Evolutionary conservation across 2,888 invertebrate species (phyloP).

Genomic region (Lymantria monacha): DNA sequence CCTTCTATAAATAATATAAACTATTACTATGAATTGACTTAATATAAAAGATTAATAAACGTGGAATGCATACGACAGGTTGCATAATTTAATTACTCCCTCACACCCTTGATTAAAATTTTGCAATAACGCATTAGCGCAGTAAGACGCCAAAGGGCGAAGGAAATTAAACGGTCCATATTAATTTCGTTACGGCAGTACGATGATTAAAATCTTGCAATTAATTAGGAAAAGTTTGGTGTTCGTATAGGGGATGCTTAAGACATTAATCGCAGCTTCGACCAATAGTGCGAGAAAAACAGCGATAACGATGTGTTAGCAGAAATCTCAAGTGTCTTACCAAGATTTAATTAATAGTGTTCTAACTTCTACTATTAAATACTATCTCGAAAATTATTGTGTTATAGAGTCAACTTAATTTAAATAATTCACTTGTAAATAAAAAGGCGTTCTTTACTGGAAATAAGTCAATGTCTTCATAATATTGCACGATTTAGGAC

Average conservation of each 20-base stretch:
- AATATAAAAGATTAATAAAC: slow-evolving; percentile 70
- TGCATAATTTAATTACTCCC: slow-evolving; percentile 79
- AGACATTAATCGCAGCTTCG: slow-evolving; percentile 50
- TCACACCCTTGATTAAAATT: slow-evolving; percentile 81
- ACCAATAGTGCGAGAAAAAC: slow-evolving; percentile 24
- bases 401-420: too few relatives aligned
- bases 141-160: slow-evolving; percentile 69
- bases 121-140: slow-evolving; percentile 74
- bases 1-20: slow-evolving; percentile 27
- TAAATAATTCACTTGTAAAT: too few relatives aligned
- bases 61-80: slow-evolving; percentile 77
- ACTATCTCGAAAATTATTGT: too few relatives aligned
- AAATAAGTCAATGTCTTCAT: too few relatives aligned
- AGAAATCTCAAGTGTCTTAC: slow-evolving; percentile 8
- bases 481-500: too few relatives aligned
- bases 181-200: slow-evolving; percentile 75
- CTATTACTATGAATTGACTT: slow-evolving; percentile 48
- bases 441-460: too few relatives aligned
- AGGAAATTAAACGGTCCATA: slow-evolving; percentile 79
- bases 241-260: slow-evolving; percentile 46
- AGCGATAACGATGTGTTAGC: slow-evolving; percentile 31
- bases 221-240: slow-evolving; percentile 76
- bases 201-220: slow-evolving; percentile 78
- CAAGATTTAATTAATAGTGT: slow-evolving; percentile 5
- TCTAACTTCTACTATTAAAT: slow-evolving; percentile 1